Percentiles rank a stretch among this genome's conserved stretches.
Conservation (phyloP, 2,888 invertebrate genomes). For the Alloplasta piceator region DNA sequence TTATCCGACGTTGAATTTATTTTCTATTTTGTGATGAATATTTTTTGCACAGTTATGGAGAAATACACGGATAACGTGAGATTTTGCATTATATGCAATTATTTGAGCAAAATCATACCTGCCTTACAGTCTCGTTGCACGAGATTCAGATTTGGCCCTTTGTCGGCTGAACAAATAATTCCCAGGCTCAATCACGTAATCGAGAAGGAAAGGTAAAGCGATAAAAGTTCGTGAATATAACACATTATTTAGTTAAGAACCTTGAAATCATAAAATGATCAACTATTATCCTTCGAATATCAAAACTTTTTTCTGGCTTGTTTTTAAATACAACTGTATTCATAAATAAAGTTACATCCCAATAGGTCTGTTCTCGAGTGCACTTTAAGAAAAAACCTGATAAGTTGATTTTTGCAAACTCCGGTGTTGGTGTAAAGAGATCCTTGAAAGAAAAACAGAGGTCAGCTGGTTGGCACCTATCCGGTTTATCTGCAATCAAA, state of each 20-base stretch:
- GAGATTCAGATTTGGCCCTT: conserved; percentile 96
- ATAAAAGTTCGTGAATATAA: background rate
- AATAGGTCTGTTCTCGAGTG: too few relatives aligned
- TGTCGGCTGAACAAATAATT: conserved; percentile 93
- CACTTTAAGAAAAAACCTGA: too few relatives aligned
- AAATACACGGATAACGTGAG: conserved; percentile 99
- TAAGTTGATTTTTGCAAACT: too few relatives aligned
- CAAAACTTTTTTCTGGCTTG: too few relatives aligned
- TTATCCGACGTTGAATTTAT: background rate
- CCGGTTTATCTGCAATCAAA: too few relatives aligned
- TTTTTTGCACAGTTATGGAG: conserved; percentile 92
- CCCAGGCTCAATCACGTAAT: conserved; percentile 95
- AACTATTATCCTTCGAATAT: too few relatives aligned
- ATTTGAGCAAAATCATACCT: conserved; percentile 98
- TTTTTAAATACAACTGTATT: too few relatives aligned
- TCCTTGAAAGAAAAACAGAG: too few relatives aligned
- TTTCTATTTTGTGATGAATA: conserved; percentile 10
- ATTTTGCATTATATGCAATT: conserved; percentile 99
- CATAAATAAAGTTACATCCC: too few relatives aligned
- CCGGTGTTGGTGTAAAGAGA: too few relatives aligned
- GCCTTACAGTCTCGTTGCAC: conserved; percentile 99
- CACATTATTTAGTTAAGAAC: conserved; percentile 27
- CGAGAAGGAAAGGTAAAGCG: conserved; percentile 89
- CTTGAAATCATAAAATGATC: too few relatives aligned
- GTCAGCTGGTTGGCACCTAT: too few relatives aligned